Evolutionary conservation across 2,113 vertebrate genomes (phyloP).

Genomic region (Malaclemys terrapin): DNA sequence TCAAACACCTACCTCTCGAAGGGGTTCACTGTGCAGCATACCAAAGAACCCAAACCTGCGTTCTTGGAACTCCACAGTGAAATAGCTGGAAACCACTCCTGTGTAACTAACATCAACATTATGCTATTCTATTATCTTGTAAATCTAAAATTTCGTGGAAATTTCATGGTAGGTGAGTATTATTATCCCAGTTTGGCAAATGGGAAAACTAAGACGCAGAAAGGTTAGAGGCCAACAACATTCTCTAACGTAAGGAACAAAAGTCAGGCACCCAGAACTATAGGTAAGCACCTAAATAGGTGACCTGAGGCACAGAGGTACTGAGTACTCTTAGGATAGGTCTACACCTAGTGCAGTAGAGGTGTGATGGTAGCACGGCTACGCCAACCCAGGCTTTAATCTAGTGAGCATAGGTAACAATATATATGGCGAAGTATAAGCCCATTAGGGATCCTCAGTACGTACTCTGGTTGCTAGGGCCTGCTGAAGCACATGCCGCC

Average conservation of each 20-base stretch:
- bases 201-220: not conserved
- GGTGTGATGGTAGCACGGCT: not conserved
- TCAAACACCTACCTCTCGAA: not conserved
- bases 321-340: not conserved
- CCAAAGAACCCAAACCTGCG: not conserved
- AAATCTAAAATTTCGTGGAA: not conserved
- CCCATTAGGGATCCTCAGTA: not conserved
- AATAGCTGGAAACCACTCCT: not conserved
- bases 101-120: not conserved
- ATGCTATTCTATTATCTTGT: not conserved
- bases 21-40: not conserved
- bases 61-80: not conserved
- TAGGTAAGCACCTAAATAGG: not conserved
- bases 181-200: not conserved
- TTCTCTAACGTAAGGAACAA: not conserved
- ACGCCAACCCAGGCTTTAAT: not conserved
- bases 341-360: not conserved
- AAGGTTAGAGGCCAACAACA: not conserved
- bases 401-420: not conserved
- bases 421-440: not conserved
- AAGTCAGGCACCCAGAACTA: not conserved
- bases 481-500: not conserved
- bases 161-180: not conserved
- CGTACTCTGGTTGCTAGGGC: not conserved
- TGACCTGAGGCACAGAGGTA: not conserved